These are phyloP conservation scores for Drosophila equinoxialis DNA, from an alignment of 1,140 invertebrate genomes.

Conservation along the genomic window DNA sequence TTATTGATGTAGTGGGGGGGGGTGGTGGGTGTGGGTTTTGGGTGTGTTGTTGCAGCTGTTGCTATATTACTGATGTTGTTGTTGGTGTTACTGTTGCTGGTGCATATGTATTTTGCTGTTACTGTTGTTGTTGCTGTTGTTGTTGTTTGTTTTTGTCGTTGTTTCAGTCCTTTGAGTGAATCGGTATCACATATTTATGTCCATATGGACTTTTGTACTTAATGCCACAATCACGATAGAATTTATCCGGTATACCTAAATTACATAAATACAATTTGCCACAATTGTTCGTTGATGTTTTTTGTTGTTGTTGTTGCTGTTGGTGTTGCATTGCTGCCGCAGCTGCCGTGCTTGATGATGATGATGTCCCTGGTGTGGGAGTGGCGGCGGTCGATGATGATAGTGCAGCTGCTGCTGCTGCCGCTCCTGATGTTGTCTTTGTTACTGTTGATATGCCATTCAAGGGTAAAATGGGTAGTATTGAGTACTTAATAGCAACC, in stretches of 20 bases:
- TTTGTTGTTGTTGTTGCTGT: conserved; percentile 22
- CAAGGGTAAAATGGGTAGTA: conserved; percentile 90
- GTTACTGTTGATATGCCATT: conserved; percentile 82
- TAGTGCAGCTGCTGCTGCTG: conserved; percentile 35
- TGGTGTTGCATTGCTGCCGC: conserved; percentile 32
- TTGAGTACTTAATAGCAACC: conserved; percentile 89
- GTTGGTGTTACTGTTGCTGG: conserved; percentile 37
- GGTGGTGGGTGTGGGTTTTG: no score
- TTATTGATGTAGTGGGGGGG: conserved; percentile 3
- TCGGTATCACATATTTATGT: conserved; percentile 93
- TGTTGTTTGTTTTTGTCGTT: conserved; percentile 41
- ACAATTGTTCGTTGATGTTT: conserved; percentile 84
- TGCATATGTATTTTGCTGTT: conserved; percentile 35
- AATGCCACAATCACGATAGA: conserved; percentile 90
- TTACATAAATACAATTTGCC: conserved; percentile 94
- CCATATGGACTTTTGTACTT: conserved; percentile 94
- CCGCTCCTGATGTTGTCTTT: conserved; percentile 23
- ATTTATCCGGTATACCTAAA: conserved; percentile 90
- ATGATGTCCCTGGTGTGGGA: conserved; percentile 6
- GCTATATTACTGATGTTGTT: conserved; percentile 34
- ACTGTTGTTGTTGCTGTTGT: conserved; percentile 31
- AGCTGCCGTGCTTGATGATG: conserved; percentile 17
- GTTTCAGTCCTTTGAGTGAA: conserved; percentile 87
- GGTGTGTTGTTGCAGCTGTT: conserved; percentile 28
- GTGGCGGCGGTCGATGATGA: conserved; percentile 48